Evolutionary conservation across 2,888 invertebrate genomes (phyloP), one percentile per base, ranked within the genome.

Genomic region (Dioctria rufipes): DNA sequence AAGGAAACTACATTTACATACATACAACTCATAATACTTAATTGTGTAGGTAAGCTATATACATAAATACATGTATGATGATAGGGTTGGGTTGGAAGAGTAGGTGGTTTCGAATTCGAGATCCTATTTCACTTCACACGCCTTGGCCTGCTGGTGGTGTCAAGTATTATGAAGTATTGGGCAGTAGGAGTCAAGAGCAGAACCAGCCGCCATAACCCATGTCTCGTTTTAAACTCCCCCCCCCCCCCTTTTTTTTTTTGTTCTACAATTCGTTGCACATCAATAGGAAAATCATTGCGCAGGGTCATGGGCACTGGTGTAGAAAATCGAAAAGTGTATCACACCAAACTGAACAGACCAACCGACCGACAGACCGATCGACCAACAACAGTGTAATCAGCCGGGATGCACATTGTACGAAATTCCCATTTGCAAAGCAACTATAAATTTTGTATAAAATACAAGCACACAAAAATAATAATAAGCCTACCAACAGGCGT

Each of bases 211-310:
- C 58, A 77, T 77, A 77, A 77, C 63, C 77, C 77, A 58, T 77
- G 58, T 73, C 51, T 58, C 73, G 73, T 73, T 73, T 73, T 73
- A 73, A 77, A 77, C 77, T 63, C 77, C 46, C 63, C 37, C n/a
- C n/a, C 46, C 61, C 58, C 77, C 63, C 43, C 63, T 77, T 77
- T 63, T 63, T 77, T 63, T 77, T 77, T 77, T 77, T 63, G 77
- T 77, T 77, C 77, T 46, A 63, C 78, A 78, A 78, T 66, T 78
- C 65, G 43, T 65, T 80, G 69, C 79, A 80, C 82, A 80, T 80
- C 81, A 82, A 82, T 80, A 46, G 40, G 65, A 78, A 80, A 82
- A 80, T 80, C 81, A 82, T 82, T 82, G 82, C 81, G 82, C 82
- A 81, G 81, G 82, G 82, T 82, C 82, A 82, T 80, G 82, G 81